Evolutionary conservation across 2,888 invertebrate species (phyloP), one percentile per base, ranked within the genome.

Genomic region (Drepanosiphum platanoidis): DNA sequence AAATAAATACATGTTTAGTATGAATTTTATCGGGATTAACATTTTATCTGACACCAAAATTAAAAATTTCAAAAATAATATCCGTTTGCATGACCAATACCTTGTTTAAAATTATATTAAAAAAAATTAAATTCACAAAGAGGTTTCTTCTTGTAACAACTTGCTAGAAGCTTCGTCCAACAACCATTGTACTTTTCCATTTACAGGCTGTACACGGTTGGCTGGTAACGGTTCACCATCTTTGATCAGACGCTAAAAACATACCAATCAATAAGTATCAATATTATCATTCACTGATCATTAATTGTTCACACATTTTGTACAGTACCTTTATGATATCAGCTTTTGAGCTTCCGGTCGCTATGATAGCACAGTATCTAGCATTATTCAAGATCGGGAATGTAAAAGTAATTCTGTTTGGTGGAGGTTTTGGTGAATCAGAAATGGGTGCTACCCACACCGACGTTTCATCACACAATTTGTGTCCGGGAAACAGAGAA

Each of bases 341-440:
- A 5, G 97, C 96, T 90, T 99, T 99, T 27, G 93, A 93, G 22
- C 92, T 92, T 0, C 99, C 99, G 86, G 94, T 93, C 61, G 94
- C 92, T 34, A 96, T 94, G 90, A 98, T 98, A 86, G 96, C 92
- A 88, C 95, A 95, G 89, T 92, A 92, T 87, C 92, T 93, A 0
- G 98, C 95, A 89, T 94, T 94, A 89, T 98, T 98, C 58, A 99
- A 93, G 18, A 97, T 93, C 0, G 96, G 96, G 87, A 95, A 94
- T 0, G 99, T 98, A 88, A 99, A 91, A 0, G 99, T 99, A 13
- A 99, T 93, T 86, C 99, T 92, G 72, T 92, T 91, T 0, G 96
- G 94, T 0, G 99, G 99, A 30, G 98, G 98, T 89, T 99, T 99
- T 0, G 99, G 99, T 0, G 98, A 98, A 90, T 99, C 96, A 0